A percentile compares a stretch with the other conserved stretches of the same genome.
phyloP scores from a whole-genome alignment of 2,888 invertebrate species.

The Drosophila mercatorum region DNA sequence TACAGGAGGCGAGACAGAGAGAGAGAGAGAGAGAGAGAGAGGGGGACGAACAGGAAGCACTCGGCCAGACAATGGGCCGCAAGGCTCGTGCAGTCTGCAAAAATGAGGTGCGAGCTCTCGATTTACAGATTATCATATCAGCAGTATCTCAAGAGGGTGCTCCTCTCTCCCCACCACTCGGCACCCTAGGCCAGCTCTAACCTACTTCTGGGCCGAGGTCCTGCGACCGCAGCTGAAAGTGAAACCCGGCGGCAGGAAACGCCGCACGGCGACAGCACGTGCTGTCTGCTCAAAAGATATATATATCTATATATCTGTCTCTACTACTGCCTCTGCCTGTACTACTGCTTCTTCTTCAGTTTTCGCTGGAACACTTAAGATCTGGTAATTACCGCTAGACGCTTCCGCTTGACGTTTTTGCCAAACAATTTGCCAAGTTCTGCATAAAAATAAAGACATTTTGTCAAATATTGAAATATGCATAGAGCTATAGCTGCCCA shows the following conservation, averaged over 20 bases:
- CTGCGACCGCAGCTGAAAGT: slow-evolving; percentile 60
- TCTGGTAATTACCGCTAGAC: slow-evolving; percentile 40
- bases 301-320: background rate
- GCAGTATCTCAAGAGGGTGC: slow-evolving; percentile 34
- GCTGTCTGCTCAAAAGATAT: slow-evolving; percentile 15
- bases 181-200: slow-evolving; percentile 59
- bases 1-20: background rate
- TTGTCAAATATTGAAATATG: slow-evolving; percentile 39
- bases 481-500: slow-evolving; percentile 1
- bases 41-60: slow-evolving; percentile 67
- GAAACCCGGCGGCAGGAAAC: slow-evolving; percentile 76
- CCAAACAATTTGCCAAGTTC: slow-evolving; percentile 58
- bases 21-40: background rate
- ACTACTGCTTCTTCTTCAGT: background rate
- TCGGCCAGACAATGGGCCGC: slow-evolving; percentile 53
- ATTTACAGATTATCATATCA: slow-evolving; percentile 77
- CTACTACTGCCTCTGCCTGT: background rate
- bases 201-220: slow-evolving; percentile 55
- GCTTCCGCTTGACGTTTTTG: slow-evolving; percentile 44
- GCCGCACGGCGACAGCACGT: slow-evolving; percentile 29
- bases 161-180: background rate
- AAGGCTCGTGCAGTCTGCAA: slow-evolving; percentile 53
- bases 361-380: slow-evolving; percentile 26
- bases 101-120: slow-evolving; percentile 82
- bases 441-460: slow-evolving; percentile 77